Evolutionary conservation across 2,797 vertebrate genomes (phyloP), one percentile per base, ranked within the genome.

Genomic region (Leptoclinus maculatus): DNA sequence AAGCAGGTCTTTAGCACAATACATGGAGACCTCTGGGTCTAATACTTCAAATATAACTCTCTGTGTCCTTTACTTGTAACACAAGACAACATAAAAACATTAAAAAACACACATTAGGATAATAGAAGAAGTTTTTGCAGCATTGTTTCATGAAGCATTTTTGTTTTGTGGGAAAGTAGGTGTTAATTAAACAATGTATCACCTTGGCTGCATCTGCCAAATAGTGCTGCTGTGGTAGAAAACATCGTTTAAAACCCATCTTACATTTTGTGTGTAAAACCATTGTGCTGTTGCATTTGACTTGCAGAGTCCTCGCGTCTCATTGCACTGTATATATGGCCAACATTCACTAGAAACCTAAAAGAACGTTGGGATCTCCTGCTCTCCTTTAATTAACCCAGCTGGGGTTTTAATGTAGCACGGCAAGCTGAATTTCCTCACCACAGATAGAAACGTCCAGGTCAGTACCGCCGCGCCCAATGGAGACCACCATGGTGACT

Each of bases 401-500:
- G 76, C 76, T 80, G 53, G 25, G 43, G 70, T 45, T 64, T 68
- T 19, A 7, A 54, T 58, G 68, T 7, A 58, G 49, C 57, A 63
- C 6, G 11, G 64, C 12, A 58, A 79, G 65, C 74, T 76, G 29
- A 70, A 64, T 58, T 69, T 27, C n/a, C 69, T 80, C 74, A 81
- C 65, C 75, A 27, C 77, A 77, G 66, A 87, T 58, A 73, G 63
- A 74, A 58, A 57, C 4, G 56, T 85, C 65, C 71, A 79, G 72
- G 81, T 83, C 75, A 12, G 53, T 66, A 5, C 66, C 38, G 34
- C 78, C n/a, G 4, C 63, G 13, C 76, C 71, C 79, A 78, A 13
- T 4, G 27, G 39, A 73, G 89, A 87, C 85, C 75, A 82, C 74
- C 74, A 2, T 70, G 53, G 9, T 65, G 59, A 76, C 74, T 19